Base-by-base conservation (phyloP, 2,113 vertebrate genomes). In the Melanerpes aurifrons region DNA sequence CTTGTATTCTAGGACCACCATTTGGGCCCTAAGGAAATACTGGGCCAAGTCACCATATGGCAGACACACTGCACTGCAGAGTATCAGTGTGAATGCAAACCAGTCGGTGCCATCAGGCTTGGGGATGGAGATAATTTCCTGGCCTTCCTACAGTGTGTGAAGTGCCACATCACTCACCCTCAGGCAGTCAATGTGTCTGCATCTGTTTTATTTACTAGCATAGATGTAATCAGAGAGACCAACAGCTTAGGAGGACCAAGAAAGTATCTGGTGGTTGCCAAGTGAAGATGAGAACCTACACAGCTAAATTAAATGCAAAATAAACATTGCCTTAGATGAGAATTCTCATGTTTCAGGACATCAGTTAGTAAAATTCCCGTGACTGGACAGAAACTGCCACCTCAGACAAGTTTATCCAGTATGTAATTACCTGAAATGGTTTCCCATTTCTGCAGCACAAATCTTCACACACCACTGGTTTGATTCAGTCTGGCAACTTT, bases 41-140 rank as follows among this genome's bases (percentile, higher is more conserved):
- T 58, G 81, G 21, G 45, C 14, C 58, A 48, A 54, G n/a, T 14
- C 16, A 28, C 1, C 0, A 0, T 28, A 31, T 15, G 17, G 17
- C 14, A 88, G 59, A 21, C 31, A 68, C 11, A 43, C 8, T 64
- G 22, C 15, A 16, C 28, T 64, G n/a, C 58, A 59, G 18, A 90
- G 43, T 8, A 11, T 31, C 62, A 59, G 7, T 24, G 16, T 73
- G 22, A 73, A 59, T 24, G 6, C 25, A 79, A 47, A 6, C 35
- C 50, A 63, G 16, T 12, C 67, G 26, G 12, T 66, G 20, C 10
- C 25, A 69, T 32, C 47, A 56, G 32, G n/a, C 22, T 59, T 37
- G 24, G 45, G 20, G 9, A 74, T 1, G 0, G 40, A 79, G 12
- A n/a, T 69, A 1, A 72, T 85, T 91, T 82, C 45, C 29, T 10